Base-by-base conservation (phyloP, 2,113 vertebrate genomes). In the Crotalus horridus region DNA sequence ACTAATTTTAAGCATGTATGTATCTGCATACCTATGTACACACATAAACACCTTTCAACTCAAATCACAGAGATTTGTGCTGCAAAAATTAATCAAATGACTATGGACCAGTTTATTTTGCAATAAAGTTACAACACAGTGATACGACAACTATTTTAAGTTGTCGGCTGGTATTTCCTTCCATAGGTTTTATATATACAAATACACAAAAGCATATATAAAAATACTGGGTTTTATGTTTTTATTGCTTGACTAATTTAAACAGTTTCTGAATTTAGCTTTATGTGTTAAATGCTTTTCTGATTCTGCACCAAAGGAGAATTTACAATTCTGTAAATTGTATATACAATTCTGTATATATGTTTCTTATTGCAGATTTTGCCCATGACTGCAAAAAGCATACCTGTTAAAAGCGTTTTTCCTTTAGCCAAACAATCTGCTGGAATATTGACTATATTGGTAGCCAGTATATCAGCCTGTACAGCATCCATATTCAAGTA, bases 401-500 rank as follows among this genome's bases (percentile, higher is more conserved):
- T 1, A 88, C 93, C 74, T 95, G 90, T 23, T 1, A 56, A 8
- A 4, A 59, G 54, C 6, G 53, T 69, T 43, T 53, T 91, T 94
- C 90, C 56, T 0, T 0, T n/a, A 29, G 39, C 59, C 12, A 87
- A 51, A 64, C 90, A 33, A 97, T 98, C 95, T 94, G 87, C 92
- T 93, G 95, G 56, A 17, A 95, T 92, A 21, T 97, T 95, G 69
- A 93, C 91, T 92, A 89, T 96, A 91, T 95, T 98, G 90, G 95
- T 97, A 1, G 92, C 92, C 93, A 98, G 91, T 86, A 97, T 96
- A 93, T 98, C 97, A 58, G 97, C 97, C 93, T 98, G 98, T 91
- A 97, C 90, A 90, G 93, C 95, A 91, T 98, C 97, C 54, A 98
- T 95, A 92, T 97, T 97, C 96, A 97, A 94, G 95, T 98, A 98